A percentile compares a stretch with the other conserved stretches of the same genome.
Conservation (phyloP, 92 coral and sea anemone species). For the Plumapathes pennacea region DNA sequence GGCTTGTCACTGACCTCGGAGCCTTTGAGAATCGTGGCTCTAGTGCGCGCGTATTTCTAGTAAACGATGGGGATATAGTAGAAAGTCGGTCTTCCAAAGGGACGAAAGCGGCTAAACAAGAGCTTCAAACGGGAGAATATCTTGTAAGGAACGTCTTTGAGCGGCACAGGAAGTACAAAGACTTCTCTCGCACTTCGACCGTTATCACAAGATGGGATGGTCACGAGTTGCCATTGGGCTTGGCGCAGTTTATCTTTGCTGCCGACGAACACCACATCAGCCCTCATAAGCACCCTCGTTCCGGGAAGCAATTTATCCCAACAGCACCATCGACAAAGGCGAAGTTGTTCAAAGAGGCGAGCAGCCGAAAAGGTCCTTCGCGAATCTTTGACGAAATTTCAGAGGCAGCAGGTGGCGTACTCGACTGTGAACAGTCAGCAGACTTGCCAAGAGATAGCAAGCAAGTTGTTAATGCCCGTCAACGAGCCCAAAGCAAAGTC, state of each 20-base stretch:
- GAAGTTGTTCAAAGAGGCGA: constrained; percentile 18
- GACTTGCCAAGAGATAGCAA: constrained; percentile 55
- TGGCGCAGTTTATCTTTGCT: constrained; percentile 22
- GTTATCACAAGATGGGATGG: constrained; percentile 15
- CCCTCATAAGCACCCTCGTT: constrained; percentile 46
- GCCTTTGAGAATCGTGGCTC: constrained; percentile 42
- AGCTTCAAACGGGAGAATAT: constrained; percentile 10
- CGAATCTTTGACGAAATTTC: constrained; percentile 30
- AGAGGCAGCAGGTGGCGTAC: constrained; percentile 39
- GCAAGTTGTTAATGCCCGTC: constrained; percentile 35
- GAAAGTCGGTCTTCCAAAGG: constrained; percentile 24
- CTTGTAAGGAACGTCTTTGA: constrained; percentile 17
- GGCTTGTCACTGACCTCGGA: constrained; percentile 48
- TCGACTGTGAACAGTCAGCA: constrained; percentile 28
- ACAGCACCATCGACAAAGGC: constrained; percentile 24
- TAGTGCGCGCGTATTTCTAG: constrained; percentile 29
- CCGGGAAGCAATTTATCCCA: constrained; percentile 21
- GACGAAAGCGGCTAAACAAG: background rate
- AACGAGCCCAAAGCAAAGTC: constrained; percentile 11
- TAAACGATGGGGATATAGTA: constrained; percentile 10
- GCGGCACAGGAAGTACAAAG: constrained; percentile 28
- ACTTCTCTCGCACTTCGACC: constrained; percentile 30
- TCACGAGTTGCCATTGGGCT: constrained; percentile 25
- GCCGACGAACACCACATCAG: constrained; percentile 42
- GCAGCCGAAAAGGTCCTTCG: constrained; percentile 26